Conservation (phyloP, 2,888 invertebrate species). For the Lobophora halterata region DNA sequence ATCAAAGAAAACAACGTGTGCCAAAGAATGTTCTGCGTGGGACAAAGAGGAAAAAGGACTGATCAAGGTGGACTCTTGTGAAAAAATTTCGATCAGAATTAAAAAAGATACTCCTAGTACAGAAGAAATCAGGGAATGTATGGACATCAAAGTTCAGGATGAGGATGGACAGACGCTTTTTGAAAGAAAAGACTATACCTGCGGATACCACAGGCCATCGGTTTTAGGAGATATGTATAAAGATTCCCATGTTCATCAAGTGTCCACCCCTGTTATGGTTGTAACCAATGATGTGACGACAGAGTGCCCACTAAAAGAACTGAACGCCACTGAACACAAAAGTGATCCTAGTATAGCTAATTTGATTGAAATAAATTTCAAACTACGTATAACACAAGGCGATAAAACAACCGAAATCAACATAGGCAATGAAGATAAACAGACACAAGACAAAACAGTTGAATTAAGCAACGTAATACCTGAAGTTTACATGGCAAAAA, state of each 20-base stretch:
- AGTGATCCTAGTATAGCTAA: conserved; percentile 49
- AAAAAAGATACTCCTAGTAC: conserved; percentile 46
- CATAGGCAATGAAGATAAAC: conserved; percentile 39
- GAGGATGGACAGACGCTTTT: conserved; percentile 54
- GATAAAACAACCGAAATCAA: conserved; percentile 51
- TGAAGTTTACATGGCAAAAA: conserved; percentile 46
- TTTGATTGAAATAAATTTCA: conserved; percentile 61
- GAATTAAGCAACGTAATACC: conserved; percentile 33
- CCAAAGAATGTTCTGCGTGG: conserved; percentile 35
- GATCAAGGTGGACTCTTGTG: conserved; percentile 41
- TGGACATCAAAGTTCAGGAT: conserved; percentile 54
- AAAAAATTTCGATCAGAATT: conserved; percentile 46
- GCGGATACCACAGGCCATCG: conserved; percentile 23
- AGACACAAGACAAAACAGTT: conserved; percentile 8
- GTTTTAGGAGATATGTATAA: conserved; percentile 47
- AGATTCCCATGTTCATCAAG: conserved; percentile 44
- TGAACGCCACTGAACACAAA: conserved; percentile 31
- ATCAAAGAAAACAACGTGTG: conserved; percentile 28
- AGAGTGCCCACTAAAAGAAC: conserved; percentile 28
- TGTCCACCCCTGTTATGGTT: conserved; percentile 37
- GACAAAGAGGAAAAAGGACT: conserved; percentile 21
- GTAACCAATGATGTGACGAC: conserved; percentile 30
- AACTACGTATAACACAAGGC: conserved; percentile 51
- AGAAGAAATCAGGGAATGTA: conserved; percentile 47
- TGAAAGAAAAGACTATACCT: conserved; percentile 52